These are phyloP conservation scores for Ahaetulla prasina DNA, from an alignment of 2,113 vertebrate genomes.

Conservation along the genomic window DNA sequence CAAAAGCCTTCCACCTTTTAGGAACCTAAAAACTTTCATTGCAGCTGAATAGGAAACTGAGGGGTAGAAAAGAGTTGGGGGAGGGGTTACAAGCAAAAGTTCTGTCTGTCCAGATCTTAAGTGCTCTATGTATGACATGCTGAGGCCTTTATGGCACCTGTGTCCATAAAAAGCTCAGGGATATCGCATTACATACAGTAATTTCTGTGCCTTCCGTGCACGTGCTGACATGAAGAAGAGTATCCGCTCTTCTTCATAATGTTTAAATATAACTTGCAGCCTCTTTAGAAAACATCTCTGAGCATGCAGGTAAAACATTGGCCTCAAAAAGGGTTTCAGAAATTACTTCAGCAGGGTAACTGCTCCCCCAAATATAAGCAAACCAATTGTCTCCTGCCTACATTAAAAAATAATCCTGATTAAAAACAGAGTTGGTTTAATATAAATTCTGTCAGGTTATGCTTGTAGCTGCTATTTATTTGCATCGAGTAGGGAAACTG, in stretches of 20 bases:
- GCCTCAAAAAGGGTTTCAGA: conserved; percentile 44
- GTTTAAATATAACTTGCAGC: not conserved
- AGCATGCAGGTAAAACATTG: not conserved
- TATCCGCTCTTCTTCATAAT: not conserved
- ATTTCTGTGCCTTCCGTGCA: not conserved
- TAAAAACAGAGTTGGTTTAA: not conserved
- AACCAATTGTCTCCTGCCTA: not conserved
- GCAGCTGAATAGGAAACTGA: not conserved
- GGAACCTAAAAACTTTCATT: not conserved
- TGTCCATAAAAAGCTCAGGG: not conserved
- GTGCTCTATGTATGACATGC: not conserved
- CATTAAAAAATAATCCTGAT: not conserved
- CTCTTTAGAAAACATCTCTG: not conserved
- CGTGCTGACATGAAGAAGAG: not conserved
- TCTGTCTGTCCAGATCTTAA: not conserved
- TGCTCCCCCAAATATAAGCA: not conserved
- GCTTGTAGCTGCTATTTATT: not conserved
- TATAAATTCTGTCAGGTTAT: rapidly evolving
- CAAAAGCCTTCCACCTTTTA: not conserved
- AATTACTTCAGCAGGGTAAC: conserved; percentile 25
- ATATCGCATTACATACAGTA: not conserved
- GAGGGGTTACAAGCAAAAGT: not conserved
- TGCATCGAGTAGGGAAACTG: not conserved
- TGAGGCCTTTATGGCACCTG: not conserved
- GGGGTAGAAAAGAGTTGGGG: no score